Percentiles rank a stretch among this genome's conserved stretches.
Evolutionary conservation across 2,113 vertebrate genomes (phyloP).

Genomic region (Phrynosoma platyrhinos): DNA sequence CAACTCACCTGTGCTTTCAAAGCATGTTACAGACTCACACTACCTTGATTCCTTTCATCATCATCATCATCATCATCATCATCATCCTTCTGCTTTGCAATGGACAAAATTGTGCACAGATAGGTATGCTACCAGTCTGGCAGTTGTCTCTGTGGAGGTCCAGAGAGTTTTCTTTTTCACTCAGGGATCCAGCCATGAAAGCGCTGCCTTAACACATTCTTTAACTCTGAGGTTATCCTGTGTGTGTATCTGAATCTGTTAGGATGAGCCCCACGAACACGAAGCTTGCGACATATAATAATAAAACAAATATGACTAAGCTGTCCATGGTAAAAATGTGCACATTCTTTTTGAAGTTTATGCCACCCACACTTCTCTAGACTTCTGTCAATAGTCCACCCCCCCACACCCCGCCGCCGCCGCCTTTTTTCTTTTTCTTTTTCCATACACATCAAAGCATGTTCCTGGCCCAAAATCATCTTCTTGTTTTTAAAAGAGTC

Average conservation of each 20-base stretch:
- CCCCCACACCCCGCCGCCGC: too few relatives aligned
- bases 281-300: slow-evolving; percentile 33
- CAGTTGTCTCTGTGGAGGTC: neutral
- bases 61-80: neutral
- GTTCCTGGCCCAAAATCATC: slow-evolving; percentile 33
- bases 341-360: slow-evolving; percentile 39
- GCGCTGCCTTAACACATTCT: slow-evolving; percentile 16
- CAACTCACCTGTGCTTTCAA: neutral
- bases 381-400: slow-evolving; percentile 11
- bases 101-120: neutral
- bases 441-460: slow-evolving; percentile 42
- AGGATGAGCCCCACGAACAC: slow-evolving; percentile 24
- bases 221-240: slow-evolving; percentile 27
- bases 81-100: neutral
- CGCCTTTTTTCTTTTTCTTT: neutral
- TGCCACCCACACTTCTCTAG: slow-evolving; percentile 37
- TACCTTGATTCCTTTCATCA: too few relatives aligned
- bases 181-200: slow-evolving; percentile 3
- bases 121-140: neutral
- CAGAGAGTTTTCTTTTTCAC: slow-evolving; percentile 1
- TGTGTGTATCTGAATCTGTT: slow-evolving; percentile 18
- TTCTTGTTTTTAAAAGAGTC: slow-evolving; percentile 20
- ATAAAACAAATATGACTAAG: slow-evolving; percentile 18
- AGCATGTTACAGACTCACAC: neutral
- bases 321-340: slow-evolving; percentile 1